Percentiles rank a stretch among this genome's conserved stretches.
Conservation (phyloP, 1,140 invertebrate genomes). For the Agrypnia vestita region DNA sequence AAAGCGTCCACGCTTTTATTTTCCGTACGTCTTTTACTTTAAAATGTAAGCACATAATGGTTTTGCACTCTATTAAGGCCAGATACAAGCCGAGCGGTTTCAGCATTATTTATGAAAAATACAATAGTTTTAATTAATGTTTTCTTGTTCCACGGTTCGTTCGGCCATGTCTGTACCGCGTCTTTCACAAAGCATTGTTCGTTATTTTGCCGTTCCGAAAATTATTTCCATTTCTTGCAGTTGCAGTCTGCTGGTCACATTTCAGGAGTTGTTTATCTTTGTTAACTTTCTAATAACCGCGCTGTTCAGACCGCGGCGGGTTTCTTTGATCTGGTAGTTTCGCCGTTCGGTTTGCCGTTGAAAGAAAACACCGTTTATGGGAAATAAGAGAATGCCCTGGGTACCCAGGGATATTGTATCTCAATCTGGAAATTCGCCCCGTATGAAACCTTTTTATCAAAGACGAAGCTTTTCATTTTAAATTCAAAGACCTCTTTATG, state of each 20-base stretch:
- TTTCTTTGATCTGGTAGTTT: constrained; percentile 21
- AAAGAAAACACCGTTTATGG: constrained; percentile 3
- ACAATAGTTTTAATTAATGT: constrained; percentile 56
- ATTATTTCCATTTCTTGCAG: constrained; percentile 31
- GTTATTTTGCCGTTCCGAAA: neutral
- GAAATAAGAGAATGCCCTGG: neutral
- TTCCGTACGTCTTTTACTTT: too few species aligned
- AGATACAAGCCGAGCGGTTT: too few species aligned
- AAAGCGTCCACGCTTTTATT: too few species aligned
- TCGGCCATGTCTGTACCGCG: neutral
- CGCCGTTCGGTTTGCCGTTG: neutral
- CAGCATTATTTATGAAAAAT: constrained; percentile 36
- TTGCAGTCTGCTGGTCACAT: neutral
- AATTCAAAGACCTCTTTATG: too few species aligned
- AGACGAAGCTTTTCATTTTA: neutral
- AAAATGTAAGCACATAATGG: too few species aligned
- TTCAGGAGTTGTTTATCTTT: constrained; percentile 25
- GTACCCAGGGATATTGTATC: neutral
- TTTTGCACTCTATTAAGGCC: too few species aligned
- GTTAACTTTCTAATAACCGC: constrained; percentile 18
- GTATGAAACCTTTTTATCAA: neutral
- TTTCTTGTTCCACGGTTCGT: neutral
- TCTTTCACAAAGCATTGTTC: constrained; percentile 22
- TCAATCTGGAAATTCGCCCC: neutral
- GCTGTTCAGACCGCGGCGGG: neutral